Evolutionary conservation across 2,888 invertebrate species (phyloP).

Genomic region (Conops quadrifasciatus): DNA sequence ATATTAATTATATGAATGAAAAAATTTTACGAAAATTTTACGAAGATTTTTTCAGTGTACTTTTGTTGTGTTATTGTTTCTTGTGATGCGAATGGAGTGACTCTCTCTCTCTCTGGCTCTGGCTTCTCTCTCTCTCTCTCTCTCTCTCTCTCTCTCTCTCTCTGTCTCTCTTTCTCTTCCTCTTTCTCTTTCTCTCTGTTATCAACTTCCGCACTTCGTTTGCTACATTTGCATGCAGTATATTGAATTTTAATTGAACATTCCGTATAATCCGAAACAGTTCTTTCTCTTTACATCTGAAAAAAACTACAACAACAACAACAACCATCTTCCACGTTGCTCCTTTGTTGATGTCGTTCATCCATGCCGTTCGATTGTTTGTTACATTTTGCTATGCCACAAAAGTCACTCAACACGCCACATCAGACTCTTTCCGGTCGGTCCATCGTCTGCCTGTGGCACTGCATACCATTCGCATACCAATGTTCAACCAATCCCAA

Average conservation of each 20-base stretch:
- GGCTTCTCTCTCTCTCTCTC: too few relatives aligned
- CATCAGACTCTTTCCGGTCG: not conserved
- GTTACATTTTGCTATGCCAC: not conserved
- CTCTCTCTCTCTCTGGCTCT: too few relatives aligned
- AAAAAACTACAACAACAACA: too few relatives aligned
- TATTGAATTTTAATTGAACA: conserved; percentile 46
- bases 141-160: too few relatives aligned
- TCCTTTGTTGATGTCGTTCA: not conserved
- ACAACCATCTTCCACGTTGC: not conserved
- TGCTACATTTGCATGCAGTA: conserved; percentile 33
- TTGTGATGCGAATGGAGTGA: too few relatives aligned
- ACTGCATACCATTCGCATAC: not conserved
- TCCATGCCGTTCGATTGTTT: not conserved
- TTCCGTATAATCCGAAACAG: conserved; percentile 46
- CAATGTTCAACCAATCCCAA: not conserved
- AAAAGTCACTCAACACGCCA: conserved; percentile 25
- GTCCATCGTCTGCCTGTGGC: not conserved
- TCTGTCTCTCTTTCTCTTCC: not conserved
- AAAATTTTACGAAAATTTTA: too few relatives aligned
- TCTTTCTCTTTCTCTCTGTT: not conserved
- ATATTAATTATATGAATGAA: too few relatives aligned
- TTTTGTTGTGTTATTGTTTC: too few relatives aligned
- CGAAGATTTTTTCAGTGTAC: too few relatives aligned
- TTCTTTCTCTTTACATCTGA: not conserved
- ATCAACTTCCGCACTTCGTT: conserved; percentile 9